phyloP scores from a whole-genome alignment of 2,888 invertebrate species.

The Sinotaia quadrata region DNA sequence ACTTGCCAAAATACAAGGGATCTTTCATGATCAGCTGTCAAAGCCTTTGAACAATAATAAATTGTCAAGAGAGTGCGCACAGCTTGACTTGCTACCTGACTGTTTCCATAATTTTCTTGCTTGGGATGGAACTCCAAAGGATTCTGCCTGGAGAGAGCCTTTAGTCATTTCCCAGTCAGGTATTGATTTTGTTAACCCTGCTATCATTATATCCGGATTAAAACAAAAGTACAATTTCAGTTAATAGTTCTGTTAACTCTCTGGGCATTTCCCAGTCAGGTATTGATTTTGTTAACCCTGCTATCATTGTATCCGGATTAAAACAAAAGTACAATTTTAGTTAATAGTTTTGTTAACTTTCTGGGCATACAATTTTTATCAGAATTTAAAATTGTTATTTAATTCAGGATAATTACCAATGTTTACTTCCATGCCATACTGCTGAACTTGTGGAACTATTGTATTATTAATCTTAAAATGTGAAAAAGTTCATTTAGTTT shows the following conservation, averaged over 20 bases:
- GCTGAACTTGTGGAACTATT: no score
- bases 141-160: neutral
- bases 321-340: no score
- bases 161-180: neutral
- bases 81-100: slow-evolving; percentile 7
- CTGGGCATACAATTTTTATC: no score
- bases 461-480: no score
- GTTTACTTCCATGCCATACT: no score
- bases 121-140: neutral
- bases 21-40: neutral
- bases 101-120: slow-evolving; percentile 5
- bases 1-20: neutral
- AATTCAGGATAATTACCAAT: no score
- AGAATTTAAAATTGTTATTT: no score
- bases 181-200: neutral
- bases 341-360: no score
- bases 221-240: no score
- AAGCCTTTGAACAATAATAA: slow-evolving; percentile 23
- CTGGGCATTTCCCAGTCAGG: neutral
- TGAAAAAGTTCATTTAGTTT: no score
- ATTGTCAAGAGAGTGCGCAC: slow-evolving; percentile 9
- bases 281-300: neutral
- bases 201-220: neutral
- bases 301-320: neutral
- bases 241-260: no score